phyloP scores from a whole-genome alignment of 2,113 vertebrate species.

The Python bivittatus region DNA sequence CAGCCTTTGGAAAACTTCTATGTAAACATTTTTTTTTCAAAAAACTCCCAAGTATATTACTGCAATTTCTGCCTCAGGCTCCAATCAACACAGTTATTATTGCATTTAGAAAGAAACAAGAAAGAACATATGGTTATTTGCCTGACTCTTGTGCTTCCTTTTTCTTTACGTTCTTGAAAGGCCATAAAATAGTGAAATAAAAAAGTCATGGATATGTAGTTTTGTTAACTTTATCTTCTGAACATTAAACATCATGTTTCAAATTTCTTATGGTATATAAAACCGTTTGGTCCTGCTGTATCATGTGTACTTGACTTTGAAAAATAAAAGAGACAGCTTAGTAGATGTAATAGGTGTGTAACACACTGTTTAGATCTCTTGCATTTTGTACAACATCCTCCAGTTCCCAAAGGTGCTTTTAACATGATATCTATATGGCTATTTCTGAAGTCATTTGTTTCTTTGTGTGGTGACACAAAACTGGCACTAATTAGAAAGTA shows the following conservation, averaged over 20 bases:
- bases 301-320: constrained; percentile 80
- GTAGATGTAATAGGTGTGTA: constrained; percentile 86
- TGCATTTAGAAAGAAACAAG: constrained; percentile 60
- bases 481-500: constrained; percentile 80
- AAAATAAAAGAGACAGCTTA: constrained; percentile 78
- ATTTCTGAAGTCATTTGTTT: constrained; percentile 81
- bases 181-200: constrained; percentile 74
- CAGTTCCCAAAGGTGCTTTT: constrained; percentile 83
- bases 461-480: constrained; percentile 76
- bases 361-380: constrained; percentile 80
- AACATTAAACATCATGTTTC: constrained; percentile 87
- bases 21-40: constrained; percentile 62
- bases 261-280: constrained; percentile 83
- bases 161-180: constrained; percentile 63
- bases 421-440: constrained; percentile 87
- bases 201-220: constrained; percentile 70
- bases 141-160: constrained; percentile 67
- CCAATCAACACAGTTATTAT: constrained; percentile 65
- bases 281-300: constrained; percentile 77
- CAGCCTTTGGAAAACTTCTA: constrained; percentile 70
- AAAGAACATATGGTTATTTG: constrained; percentile 53
- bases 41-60: constrained; percentile 62
- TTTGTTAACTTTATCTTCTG: constrained; percentile 76
- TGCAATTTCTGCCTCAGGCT: constrained; percentile 67
- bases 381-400: constrained; percentile 77